Base-by-base conservation (phyloP, 1,140 invertebrate genomes). In the Eubasilissa regina region DNA sequence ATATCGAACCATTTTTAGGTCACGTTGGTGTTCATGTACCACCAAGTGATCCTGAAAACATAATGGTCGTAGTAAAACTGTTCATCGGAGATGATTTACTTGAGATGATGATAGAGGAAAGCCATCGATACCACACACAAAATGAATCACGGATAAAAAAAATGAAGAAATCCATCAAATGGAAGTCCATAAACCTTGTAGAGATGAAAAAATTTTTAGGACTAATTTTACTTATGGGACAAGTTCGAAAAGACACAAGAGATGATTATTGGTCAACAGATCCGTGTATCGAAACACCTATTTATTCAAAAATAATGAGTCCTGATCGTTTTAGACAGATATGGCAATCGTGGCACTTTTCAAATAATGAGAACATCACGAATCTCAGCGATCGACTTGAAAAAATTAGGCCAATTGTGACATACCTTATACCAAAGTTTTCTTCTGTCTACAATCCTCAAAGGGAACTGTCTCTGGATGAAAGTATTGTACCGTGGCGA, bases 401-500 rank as follows among this genome's bases (percentile, higher is more conserved):
- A 9, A 66, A 66, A 45, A 44, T 66, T 13, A 35, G 62, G 3
- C 62, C 25, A 45, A n/a, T 66, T 35, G 21, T 66, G 13, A 45
- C 1, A 17, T 66, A 66, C 43, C 3, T 66, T 12, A 1, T 44
- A 17, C 9, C 9, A 12, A 35, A 66, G 43, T 80, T 64, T 51
- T 62, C 56, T 25, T 51, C 6, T 1, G 44, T 17, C 13, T 81
- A 60, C 21, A 75, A 10, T 8, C 77, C 53, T 48, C 6, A 55
- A 12, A 64, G 70, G 68, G 56, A 80, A 35, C 62, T 77, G 11
- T 83, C 81, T 79, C 80, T 86, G 62, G 85, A 86, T 82, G 84
- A 86, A 81, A 80, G 81, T 12, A 79, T 85, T 70, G 62, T 87
- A 64, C 84, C 85, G 35, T 87, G 83, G 64, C 70, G 81, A 48